Evolutionary conservation across 2,797 vertebrate species (phyloP), one percentile per base, ranked within the genome.

Genomic region (Aeoliscus strigatus): DNA sequence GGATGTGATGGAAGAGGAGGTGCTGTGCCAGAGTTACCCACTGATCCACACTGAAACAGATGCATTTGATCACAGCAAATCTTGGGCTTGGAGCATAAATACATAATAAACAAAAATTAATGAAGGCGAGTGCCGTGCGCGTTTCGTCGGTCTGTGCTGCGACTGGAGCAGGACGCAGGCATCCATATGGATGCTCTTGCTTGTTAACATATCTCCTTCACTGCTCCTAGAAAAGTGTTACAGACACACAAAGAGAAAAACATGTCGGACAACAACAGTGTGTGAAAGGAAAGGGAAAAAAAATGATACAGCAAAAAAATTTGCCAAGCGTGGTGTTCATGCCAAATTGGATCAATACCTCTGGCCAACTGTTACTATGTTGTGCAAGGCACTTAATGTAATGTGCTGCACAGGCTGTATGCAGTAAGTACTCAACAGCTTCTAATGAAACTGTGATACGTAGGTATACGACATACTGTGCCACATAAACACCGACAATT

Each of bases 61-160:
- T 86, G 78, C 78, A 79, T 82, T 73, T 84, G 82, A 86, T 86
- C 75, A 78, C 75, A 69, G 84, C 57, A 74, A 80, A 85, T 86
- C 82, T 81, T 54, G 13, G 66, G 81, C 70, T 83, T 65, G 55
- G 68, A 84, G 85, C 78, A 83, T 85, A 85, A 87, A 88, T 83
- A 83, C 85, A 86, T 82, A 83, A 86, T 85, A 84, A 84, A 83
- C 76, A 79, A 75, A 87, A 85, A 84, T 82, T 80, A 86, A 83
- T 74, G 52, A 65, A 75, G 73, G 80, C 70, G 16, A 68, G 74
- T 60, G 43, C 51, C 63, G 61, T 59, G 72, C 62, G 68, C 67
- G 62, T 77, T 85, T 73, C 69, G 73, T 70, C 73, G 69, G 74
- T 49, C 74, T 82, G 74, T 47, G 70, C 74, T 52, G 59, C 69